phyloP scores from a whole-genome alignment of 2,113 vertebrate species.

The Callionymus lyra region DNA sequence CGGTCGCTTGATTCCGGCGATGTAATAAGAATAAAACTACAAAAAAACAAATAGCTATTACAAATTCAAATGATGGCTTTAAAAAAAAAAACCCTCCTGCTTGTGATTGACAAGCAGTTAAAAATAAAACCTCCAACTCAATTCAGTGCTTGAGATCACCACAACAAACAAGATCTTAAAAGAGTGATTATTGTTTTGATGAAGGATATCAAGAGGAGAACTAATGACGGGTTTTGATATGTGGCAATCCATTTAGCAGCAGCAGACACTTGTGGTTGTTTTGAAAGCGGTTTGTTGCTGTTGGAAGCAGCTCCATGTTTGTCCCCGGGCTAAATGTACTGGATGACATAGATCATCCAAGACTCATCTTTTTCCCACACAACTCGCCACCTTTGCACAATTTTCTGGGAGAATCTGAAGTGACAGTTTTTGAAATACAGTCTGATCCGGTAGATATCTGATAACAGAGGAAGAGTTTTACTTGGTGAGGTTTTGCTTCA shows the following conservation, averaged over 20 bases:
- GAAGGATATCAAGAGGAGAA: conserved; percentile 5
- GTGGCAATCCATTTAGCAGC: background rate
- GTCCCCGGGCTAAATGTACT: conserved; percentile 54
- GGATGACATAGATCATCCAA: conserved; percentile 50
- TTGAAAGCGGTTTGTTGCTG: conserved; percentile 19
- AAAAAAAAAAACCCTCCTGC: conserved; percentile 15
- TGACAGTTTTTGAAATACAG: conserved; percentile 21
- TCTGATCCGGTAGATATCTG: too few species aligned
- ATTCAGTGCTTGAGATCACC: too few species aligned
- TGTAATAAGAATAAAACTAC: conserved; percentile 44
- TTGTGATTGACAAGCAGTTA: conserved; percentile 42
- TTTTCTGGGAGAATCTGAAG: conserved; percentile 12
- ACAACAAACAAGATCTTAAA: background rate
- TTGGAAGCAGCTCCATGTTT: conserved; percentile 44
- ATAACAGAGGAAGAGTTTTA: too few species aligned
- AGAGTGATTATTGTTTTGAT: conserved; percentile 17
- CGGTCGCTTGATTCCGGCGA: conserved; percentile 47
- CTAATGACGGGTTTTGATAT: background rate
- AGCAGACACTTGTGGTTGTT: conserved; percentile 1
- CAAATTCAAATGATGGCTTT: conserved; percentile 19
- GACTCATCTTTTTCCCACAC: conserved; percentile 20
- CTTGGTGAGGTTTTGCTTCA: too few species aligned
- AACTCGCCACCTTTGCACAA: conserved; percentile 30
- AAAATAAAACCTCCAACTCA: conserved; percentile 21
- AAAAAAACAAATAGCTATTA: conserved; percentile 40